These are phyloP conservation scores for Chrysemys picta DNA, from an alignment of 2,113 vertebrate species.

Conservation along the genomic window DNA sequence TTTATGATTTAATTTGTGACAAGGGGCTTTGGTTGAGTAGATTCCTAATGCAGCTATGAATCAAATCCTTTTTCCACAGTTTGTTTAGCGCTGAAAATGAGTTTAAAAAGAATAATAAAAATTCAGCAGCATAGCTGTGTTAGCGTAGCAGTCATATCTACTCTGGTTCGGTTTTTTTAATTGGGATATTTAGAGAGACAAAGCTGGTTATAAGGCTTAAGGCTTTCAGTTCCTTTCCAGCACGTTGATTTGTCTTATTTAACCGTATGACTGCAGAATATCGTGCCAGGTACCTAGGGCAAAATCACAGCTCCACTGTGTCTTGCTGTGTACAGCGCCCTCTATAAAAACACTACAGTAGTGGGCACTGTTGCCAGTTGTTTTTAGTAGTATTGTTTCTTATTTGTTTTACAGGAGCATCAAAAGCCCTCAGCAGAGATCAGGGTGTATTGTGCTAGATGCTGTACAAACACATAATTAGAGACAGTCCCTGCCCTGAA, in stretches of 20 bases:
- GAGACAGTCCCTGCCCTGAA: background rate
- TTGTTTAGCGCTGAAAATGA: conserved; percentile 52
- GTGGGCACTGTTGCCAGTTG: background rate
- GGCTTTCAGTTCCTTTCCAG: background rate
- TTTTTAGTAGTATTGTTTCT: background rate
- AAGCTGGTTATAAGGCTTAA: background rate
- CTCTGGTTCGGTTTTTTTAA: background rate
- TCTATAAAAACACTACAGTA: background rate
- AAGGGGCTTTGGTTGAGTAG: conserved; percentile 78
- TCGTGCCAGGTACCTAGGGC: background rate
- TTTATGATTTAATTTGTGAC: conserved; percentile 82
- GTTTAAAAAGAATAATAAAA: conserved; percentile 39
- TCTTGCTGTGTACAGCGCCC: background rate
- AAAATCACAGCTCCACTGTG: background rate
- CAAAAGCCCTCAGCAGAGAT: background rate
- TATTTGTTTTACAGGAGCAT: background rate
- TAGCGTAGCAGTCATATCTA: conserved; percentile 15
- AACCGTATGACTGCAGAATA: background rate
- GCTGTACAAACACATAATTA: background rate
- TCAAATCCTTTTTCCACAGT: conserved; percentile 65
- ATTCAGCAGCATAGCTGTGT: background rate
- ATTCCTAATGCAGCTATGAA: conserved; percentile 84
- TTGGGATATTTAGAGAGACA: background rate
- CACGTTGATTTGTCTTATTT: background rate
- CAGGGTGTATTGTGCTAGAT: background rate